phyloP scores from a whole-genome alignment of 1,140 invertebrate genomes.

The Sesamia nonagrioides region DNA sequence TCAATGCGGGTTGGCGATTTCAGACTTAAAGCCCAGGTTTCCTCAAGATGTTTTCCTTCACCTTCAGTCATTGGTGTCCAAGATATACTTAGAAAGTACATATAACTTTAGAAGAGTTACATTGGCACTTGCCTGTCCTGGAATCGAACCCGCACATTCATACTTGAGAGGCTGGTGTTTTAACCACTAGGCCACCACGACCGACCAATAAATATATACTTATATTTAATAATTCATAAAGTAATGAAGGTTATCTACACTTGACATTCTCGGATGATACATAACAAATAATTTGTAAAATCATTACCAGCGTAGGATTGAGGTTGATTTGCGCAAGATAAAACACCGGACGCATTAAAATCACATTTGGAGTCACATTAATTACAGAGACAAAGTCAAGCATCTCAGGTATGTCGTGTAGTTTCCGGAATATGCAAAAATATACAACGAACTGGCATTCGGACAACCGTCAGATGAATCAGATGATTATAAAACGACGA shows the following conservation, averaged over 20 bases:
- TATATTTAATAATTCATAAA: neutral
- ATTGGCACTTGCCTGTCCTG: too few species aligned
- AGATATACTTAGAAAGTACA: too few species aligned
- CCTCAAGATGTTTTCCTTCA: too few species aligned
- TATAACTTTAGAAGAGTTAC: too few species aligned
- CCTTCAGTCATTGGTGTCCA: too few species aligned
- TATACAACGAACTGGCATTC: slow-evolving; percentile 9
- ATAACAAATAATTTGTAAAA: slow-evolving; percentile 11
- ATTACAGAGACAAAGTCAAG: slow-evolving; percentile 20
- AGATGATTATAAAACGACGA: slow-evolving; percentile 27
- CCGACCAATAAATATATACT: neutral
- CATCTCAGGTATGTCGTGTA: slow-evolving; percentile 23
- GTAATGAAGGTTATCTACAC: neutral
- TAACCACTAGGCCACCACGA: too few species aligned
- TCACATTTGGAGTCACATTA: neutral
- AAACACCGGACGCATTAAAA: slow-evolving; percentile 13
- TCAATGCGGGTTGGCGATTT: too few species aligned
- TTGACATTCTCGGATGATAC: too few species aligned
- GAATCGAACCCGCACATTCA: too few species aligned
- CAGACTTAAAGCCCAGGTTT: too few species aligned
- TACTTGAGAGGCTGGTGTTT: too few species aligned
- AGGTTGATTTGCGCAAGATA: neutral
- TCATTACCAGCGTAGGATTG: slow-evolving; percentile 1
- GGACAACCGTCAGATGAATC: slow-evolving; percentile 21
- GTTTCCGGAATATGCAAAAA: slow-evolving; percentile 41